Base-by-base conservation (phyloP, 2,113 vertebrate genomes). In the Xiphophorus hellerii region DNA sequence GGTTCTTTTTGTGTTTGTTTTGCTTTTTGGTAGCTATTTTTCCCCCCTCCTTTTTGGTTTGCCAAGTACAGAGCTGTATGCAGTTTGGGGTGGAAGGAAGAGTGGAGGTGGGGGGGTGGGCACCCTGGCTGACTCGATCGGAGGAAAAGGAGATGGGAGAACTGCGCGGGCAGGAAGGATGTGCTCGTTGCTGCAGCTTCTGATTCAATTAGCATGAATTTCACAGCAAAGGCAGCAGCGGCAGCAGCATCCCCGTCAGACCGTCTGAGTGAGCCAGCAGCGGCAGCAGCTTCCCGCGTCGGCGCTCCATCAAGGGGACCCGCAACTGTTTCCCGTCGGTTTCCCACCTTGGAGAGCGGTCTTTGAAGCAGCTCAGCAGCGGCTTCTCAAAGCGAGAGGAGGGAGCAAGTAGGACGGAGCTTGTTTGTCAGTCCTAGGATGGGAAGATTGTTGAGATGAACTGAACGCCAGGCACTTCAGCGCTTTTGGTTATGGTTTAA, bases 161-260 rank as follows among this genome's bases (percentile, higher is more conserved):
- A 83, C 81, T 87, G 88, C 72, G 85, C 87, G 78, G 83, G 88
- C 84, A 84, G 89, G 85, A 91, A 90, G 89, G 91, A 92, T 91
- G 87, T 86, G 87, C 84, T 90, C 84, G 84, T 87, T 92, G 89
- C 92, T 89, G 92, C 93, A 92, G 92, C 92, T 90, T 90, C 87
- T 87, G 84, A 92, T 94, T 92, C 90, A 92, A 94, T 94, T 94
- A 94, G 92, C 92, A 93, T 94, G 92, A 94, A 93, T 93, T 92
- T 94, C 85, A 88, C 89, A 89, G 90, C 91, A 73, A 84, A 88
- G 80, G 84, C 87, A 91, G 85, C 80, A 66, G 81, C 31, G 73
- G 79, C 87, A 73, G 71, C 62, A 74, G 70, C 76, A 78, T 30
- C 76, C 83, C 78, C 80, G 74, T 82, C 90, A 86, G 88, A 89